Base-by-base conservation (phyloP, 1,140 invertebrate species). In the Eriocheir sinensis region DNA sequence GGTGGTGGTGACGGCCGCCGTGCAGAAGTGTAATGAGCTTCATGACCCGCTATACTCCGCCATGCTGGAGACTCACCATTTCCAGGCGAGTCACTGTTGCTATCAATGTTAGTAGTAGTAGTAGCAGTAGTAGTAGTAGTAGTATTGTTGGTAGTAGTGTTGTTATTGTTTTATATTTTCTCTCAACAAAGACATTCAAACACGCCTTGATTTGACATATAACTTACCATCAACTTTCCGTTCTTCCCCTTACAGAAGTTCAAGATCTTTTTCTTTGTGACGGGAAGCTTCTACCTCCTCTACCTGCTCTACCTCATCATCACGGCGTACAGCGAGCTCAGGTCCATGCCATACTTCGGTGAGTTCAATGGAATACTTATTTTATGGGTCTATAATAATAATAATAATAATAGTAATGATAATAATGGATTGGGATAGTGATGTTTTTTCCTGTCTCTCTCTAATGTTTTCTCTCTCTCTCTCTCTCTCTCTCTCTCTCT, bases 41-140 rank as follows among this genome's bases (percentile, higher is more conserved):
- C 97, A 98, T 94, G 99, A 99, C 97, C 99, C 99, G 0, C 99
- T 99, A 0, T 99, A 98, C 96, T 99, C 99, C 96, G 99, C 99
- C 96, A 98, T 98, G 96, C 97, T 98, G 85, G 98, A 99, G 96
- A 98, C 98, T 0, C 97, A 97, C 8, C 98, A 99, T 97, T 99
- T 98, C 97, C 98, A 98, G 96, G 99, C 99, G 97, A 98, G n/a
- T n/a, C n/a, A n/a, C n/a, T n/a, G n/a, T n/a, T n/a, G n/a, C n/a
- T n/a, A n/a, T n/a, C n/a, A n/a, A n/a, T n/a, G n/a, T n/a, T n/a
- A n/a, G n/a, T n/a, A n/a, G n/a, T n/a, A n/a, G n/a, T n/a, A n/a
- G n/a, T n/a, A n/a, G n/a, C n/a, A n/a, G n/a, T n/a, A n/a, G n/a
- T n/a, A n/a, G n/a, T n/a, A n/a, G n/a, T n/a, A n/a, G n/a, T n/a